phyloP scores from a whole-genome alignment of 2,888 invertebrate species.

The Biston stratarius region DNA sequence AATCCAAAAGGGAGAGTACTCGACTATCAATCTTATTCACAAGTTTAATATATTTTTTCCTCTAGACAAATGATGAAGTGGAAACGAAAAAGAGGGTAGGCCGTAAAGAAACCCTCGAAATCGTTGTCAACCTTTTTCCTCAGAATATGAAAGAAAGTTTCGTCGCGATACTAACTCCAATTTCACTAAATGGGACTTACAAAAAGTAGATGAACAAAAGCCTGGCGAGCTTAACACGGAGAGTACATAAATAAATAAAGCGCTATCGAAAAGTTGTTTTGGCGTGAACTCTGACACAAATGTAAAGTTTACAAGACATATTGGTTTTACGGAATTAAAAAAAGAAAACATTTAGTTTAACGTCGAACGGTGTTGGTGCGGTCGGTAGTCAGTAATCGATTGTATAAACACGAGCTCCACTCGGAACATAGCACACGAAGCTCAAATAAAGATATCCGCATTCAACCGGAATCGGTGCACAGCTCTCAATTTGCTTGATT shows the following conservation, averaged over 20 bases:
- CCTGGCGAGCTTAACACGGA: conserved; percentile 7
- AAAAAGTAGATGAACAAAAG: conserved; percentile 24
- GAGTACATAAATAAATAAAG: conserved; percentile 10
- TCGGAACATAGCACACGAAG: conserved; percentile 72
- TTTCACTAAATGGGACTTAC: conserved; percentile 43
- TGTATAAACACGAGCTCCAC: conserved; percentile 71
- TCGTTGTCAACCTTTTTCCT: conserved; percentile 48
- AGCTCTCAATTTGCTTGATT: conserved; percentile 80
- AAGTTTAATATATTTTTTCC: conserved; percentile 57
- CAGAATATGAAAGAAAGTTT: conserved; percentile 45
- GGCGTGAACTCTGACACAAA: not conserved
- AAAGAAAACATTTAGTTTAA: conserved; percentile 8
- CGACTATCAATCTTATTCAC: conserved; percentile 61
- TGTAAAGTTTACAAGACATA: not conserved
- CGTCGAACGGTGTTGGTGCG: conserved; percentile 18
- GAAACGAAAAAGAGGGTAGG: conserved; percentile 49
- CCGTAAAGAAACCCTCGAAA: conserved; percentile 49
- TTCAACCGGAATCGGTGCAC: conserved; percentile 68
- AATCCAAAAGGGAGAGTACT: conserved; percentile 53
- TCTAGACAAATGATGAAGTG: conserved; percentile 60
- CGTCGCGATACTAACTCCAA: conserved; percentile 43
- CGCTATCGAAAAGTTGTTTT: conserved; percentile 2
- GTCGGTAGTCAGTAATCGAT: conserved; percentile 60
- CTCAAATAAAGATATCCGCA: conserved; percentile 83
- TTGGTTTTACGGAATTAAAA: conserved; percentile 5